Evolutionary conservation across 2,888 invertebrate species (phyloP), one percentile per base, ranked within the genome.

Genomic region (Anthophora plumipes): DNA sequence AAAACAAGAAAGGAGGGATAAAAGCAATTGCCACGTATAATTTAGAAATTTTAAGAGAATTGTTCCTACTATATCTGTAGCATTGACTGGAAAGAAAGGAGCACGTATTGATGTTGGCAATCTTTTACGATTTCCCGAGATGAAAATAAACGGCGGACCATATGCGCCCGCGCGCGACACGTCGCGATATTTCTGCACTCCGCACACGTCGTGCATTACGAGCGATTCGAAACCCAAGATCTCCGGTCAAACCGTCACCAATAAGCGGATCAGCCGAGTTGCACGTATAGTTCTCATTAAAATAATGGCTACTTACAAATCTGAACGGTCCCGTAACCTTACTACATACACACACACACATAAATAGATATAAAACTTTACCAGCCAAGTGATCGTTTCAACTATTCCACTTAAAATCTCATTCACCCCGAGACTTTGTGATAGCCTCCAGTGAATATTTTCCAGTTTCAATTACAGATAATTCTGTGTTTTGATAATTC

Each of bases 101-200:
- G 31, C 1, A 31, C 31, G 31, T 31, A 31, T 31, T 4, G 31
- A 31, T 31, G 31, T 31, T 50, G 48, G 50, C 73, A 76, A 67
- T 78, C 81, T 82, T 90, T 89, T 88, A 89, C 85, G 88, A 86
- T 88, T 87, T 83, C 37, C 77, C 76, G 73, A 83, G 90, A 89
- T 91, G 91, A 89, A 91, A 91, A 91, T 91, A 91, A 91, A 90
- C 91, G 83, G 71, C 66, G 75, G 81, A 84, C 82, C 84, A 80
- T 82, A 87, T 85, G 78, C 82, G 67, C 78, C 72, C 52, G 84
- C 79, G 72, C 55, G 48, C 59, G 72, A 70, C 48, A 68, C 67
- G 72, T 57, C 72, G 82, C 78, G 84, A 87, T 89, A 90, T 90
- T 90, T 90, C 84, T 83, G 85, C 85, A 84, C 82, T 75, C 64